Evolutionary conservation across 2,113 vertebrate genomes (phyloP), one percentile per base, ranked within the genome.

Genomic region (Aegypius monachus): DNA sequence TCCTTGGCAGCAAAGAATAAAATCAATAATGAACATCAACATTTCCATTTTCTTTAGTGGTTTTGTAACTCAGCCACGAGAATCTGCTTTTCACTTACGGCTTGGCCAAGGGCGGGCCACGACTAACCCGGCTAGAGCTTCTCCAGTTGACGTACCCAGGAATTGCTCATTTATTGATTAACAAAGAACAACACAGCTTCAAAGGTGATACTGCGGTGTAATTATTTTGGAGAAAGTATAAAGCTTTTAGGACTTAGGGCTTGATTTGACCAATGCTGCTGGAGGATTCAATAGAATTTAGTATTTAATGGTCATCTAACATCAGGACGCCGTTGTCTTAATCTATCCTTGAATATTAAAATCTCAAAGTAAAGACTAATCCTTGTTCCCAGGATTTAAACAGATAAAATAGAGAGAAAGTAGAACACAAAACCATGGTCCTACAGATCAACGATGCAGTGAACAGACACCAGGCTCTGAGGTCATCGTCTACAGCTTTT

Each of bases 11-110:
- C 42, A 68, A 88, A 88, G 85, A 83, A 73, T 66, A 71, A 93
- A 94, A 94, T 93, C 96, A 85, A 96, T 94, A 81, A 61, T 3
- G 59, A 91, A 63, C 86, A 86, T 73, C 94, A 91, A 40, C 58
- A 50, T 83, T 93, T 88, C 89, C 87, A 92, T 83, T 93, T 81
- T 80, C 52, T 91, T 86, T 65, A 90, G 62, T 32, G 77, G 43
- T 20, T 90, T 88, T 89, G 38, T 79, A 93, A 86, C 58, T 90
- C 67, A 93, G 78, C 66, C 81, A 53, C 0, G 0, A 92, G 78
- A 72, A 91, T 23, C 21, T 53, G 48, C 78, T 82, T 72, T 72
- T 67, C 42, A 19, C 42, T 52, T 59, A n/a, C 0, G 19, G 47
- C 48, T 62, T 58, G 87, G 73, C 71, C 38, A 29, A 18, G 65